Base-by-base conservation (phyloP, 2,888 invertebrate genomes). In the Pseudococcus viburni region DNA sequence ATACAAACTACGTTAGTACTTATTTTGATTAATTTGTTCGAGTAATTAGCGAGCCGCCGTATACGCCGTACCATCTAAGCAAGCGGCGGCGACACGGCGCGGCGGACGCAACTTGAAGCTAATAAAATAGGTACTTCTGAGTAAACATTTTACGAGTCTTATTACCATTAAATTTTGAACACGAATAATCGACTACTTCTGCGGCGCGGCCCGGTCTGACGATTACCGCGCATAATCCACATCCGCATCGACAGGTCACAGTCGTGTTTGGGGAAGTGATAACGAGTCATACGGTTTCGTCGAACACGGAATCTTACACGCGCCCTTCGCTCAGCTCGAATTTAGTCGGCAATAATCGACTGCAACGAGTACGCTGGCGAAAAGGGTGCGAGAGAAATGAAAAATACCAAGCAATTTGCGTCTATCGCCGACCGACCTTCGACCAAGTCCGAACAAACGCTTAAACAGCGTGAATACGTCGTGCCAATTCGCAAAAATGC, bases 401-500 rank as follows among this genome's bases (percentile, higher is more conserved):
- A 64, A 64, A 64, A 64, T 64, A 64, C 64, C 64, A 64, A 22
- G 64, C 64, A 64, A 64, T 64, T 51, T 33, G 26, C 26, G 26
- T 33, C 26, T 51, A 17, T 17, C 51, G 51, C 15, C 15, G 51
- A 12, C 17, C 5, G 17, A 51, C 17, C 17, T 51, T 51, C 15
- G 17, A 19, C 22, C 0, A 22, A 2, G 19, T 19, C 22, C 19
- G 22, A 12, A 6, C 19, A 9, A 22, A 19, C 64, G 64, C 22
- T 19, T 22, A 7, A 22, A 22, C 11, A 64, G 7, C 22, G 64
- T 19, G 22, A 22, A 22, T 64, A 22, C 15, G 17, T 51, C 51
- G 51, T 5, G 11, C 5, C 11, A 17, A 51, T 51, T 17, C 15
- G 17, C 12, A 51, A 51, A 51, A 17, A 51, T 51, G 51, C 51